Percentiles rank a stretch among this genome's conserved stretches.
Evolutionary conservation across 2,797 vertebrate species (phyloP).

Genomic region (Ciconia nigra): DNA sequence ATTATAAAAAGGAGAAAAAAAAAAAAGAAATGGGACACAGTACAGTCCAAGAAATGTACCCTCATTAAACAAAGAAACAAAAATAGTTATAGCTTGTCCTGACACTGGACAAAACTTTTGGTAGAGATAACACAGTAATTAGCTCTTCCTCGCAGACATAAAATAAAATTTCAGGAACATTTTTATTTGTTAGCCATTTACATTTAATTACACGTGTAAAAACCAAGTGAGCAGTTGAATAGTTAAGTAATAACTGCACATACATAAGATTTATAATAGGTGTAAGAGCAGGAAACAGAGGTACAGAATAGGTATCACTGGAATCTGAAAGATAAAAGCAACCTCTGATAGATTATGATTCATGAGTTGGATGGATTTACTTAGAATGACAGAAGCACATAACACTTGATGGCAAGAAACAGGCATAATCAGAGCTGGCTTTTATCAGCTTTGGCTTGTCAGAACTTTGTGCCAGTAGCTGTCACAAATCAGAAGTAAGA

Average conservation of each 20-base stretch:
- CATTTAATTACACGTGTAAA: neutral
- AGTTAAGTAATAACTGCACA: neutral
- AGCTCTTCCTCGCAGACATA: neutral
- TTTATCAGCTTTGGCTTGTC: constrained; percentile 36
- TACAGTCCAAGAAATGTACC: neutral
- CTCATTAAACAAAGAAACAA: neutral
- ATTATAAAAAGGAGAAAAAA: neutral
- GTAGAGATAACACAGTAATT: neutral
- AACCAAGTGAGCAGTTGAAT: neutral
- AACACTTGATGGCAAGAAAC: constrained; percentile 10
- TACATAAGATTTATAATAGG: neutral
- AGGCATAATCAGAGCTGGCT: constrained; percentile 17
- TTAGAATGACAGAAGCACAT: neutral
- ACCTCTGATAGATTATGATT: neutral
- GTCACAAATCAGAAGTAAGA: constrained; percentile 21
- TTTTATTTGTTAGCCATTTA: neutral
- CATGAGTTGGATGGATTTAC: constrained; percentile 1
- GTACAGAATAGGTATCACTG: neutral
- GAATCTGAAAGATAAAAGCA: constrained; percentile 24
- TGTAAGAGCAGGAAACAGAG: neutral
- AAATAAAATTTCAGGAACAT: neutral
- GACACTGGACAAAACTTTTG: neutral
- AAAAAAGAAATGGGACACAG: neutral
- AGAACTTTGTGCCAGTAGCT: constrained; percentile 24
- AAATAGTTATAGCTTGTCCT: neutral